Evolutionary conservation across 1,140 invertebrate genomes (phyloP), one percentile per base, ranked within the genome.

Genomic region (Heliothis subflexa): DNA sequence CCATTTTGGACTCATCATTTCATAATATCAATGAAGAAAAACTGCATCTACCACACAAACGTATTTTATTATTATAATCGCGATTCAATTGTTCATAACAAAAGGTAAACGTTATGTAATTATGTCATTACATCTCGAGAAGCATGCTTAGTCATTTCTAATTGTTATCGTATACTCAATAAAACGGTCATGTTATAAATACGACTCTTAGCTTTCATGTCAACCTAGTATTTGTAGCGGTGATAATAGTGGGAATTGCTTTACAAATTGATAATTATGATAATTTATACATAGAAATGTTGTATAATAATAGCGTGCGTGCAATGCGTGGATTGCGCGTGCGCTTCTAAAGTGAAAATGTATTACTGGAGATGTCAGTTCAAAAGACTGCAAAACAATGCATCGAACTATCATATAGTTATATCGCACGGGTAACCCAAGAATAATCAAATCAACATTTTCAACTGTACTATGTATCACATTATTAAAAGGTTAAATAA

Each of bases 111-210:
- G 33, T 40, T 47, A 66, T 9, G 40, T 66, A 47, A 47, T 47
- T 21, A 13, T 16, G 16, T 40, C 62, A 47, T 45, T 66, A 7
- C 12, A 47, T 66, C 3, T 12, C 12, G 2, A 59, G 14, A 0
- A 59, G 55, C 21, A 28, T 59, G 55, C 11, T 66, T 47, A 21
- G 47, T 66, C 18, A 21, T 5, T 47, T 12, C n/a, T 66, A 66
- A 66, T 66, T 66, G 62, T 66, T 66, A 66, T 66, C 62, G n/a
- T 47, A 10, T 40, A 18, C 40, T 3, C 33, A 40, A 47, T 47
- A 47, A 45, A 45, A n/a, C 33, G 61, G 33, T 16, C 61, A 45
- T 40, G 61, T 64, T 40, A 47, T 57, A 0, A n/a, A 47, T 18
- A 47, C 45, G 10, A 13, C 62, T 66, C 40, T n/a, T 47, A 3